A percentile compares a stretch with the other conserved stretches of the same genome.
These are phyloP conservation scores for Salvelinus namaycush DNA, from an alignment of 2,113 vertebrate species.

Conservation along the genomic window DNA sequence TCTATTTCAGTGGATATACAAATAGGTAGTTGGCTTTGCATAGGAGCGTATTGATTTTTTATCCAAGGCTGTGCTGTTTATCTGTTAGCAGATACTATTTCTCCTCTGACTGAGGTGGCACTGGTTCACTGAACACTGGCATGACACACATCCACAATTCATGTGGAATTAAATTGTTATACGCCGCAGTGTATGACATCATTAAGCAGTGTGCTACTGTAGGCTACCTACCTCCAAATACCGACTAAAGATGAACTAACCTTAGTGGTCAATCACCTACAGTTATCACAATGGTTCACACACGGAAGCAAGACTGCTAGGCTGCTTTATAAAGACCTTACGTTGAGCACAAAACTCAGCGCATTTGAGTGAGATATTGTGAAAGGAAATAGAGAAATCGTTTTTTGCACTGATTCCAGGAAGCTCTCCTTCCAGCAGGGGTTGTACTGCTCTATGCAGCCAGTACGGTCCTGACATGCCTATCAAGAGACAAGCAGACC, in stretches of 20 bases:
- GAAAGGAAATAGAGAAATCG: not conserved
- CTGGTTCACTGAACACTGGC: not conserved
- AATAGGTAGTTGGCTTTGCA: not conserved
- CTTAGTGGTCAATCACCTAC: too few species aligned
- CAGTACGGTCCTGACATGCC: not conserved
- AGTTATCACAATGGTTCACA: too few species aligned
- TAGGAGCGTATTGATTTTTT: not conserved
- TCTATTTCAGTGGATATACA: not conserved
- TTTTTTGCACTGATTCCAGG: not conserved
- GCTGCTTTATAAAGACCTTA: not conserved
- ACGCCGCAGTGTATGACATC: not conserved
- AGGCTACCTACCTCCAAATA: too few species aligned
- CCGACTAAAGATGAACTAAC: too few species aligned
- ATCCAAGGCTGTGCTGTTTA: constrained; percentile 2
- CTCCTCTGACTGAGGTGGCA: not conserved
- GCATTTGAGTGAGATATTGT: not conserved
- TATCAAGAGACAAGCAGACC: constrained; percentile 22
- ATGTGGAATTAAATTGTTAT: too few species aligned
- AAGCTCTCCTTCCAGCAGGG: not conserved
- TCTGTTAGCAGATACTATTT: not conserved
- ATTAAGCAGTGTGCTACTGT: not conserved
- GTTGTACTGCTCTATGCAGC: not conserved
- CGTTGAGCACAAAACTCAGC: not conserved
- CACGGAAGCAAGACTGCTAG: not conserved
- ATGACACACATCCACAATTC: not conserved